Base-by-base conservation (phyloP, 2,113 vertebrate species). In the Tupaia chinensis region DNA sequence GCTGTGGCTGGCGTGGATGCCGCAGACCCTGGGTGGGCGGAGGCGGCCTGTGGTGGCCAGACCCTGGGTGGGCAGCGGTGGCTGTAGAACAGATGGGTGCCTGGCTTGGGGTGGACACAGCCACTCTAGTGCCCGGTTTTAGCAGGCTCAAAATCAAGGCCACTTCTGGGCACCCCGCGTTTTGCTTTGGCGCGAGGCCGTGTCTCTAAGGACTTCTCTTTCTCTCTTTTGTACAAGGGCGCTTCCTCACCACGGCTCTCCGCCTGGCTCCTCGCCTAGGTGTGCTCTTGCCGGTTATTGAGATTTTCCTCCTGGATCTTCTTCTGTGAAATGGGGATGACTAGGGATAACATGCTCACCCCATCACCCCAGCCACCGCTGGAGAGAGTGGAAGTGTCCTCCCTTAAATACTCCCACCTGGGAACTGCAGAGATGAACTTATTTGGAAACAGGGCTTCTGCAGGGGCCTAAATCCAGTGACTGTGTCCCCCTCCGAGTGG, bases 1-100 rank as follows among this genome's bases (percentile, higher is more conserved):
- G 0, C 1, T 2, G 61, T 54, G 1, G 0, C 44, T 10, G 19
- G 15, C 0, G 23, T 3, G 20, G 0, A 1, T 0, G 23, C 17
- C 23, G 4, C 58, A 7, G 77, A 8, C 9, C 29, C 27, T 2
- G 19, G 70, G 1, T 16, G 34, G 29, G 27, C 0, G 19, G 12
- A 0, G 0, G 34, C 44, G 20, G 3, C 34, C 90, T 56, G 65
- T 54, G 0, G 2, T 11, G 23, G 29, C 11, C 69, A 27, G 4
- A 1, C n/a, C 20, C 0, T 10, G 70, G 63, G 2, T 13, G 14
- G 13, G 61, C 3, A 16, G 17, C 9, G 29, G 15, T 3, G 44
- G 44, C 44, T 44, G 44, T 44, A 5, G 44, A 3, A 44, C 44
- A 44, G 44, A 44, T 44, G 44, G 44, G 44, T 44, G 44, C 44